A percentile compares a stretch with the other conserved stretches of the same genome.
These are phyloP conservation scores for Apis cerana DNA, from an alignment of 1,140 invertebrate genomes.

Conservation along the genomic window DNA sequence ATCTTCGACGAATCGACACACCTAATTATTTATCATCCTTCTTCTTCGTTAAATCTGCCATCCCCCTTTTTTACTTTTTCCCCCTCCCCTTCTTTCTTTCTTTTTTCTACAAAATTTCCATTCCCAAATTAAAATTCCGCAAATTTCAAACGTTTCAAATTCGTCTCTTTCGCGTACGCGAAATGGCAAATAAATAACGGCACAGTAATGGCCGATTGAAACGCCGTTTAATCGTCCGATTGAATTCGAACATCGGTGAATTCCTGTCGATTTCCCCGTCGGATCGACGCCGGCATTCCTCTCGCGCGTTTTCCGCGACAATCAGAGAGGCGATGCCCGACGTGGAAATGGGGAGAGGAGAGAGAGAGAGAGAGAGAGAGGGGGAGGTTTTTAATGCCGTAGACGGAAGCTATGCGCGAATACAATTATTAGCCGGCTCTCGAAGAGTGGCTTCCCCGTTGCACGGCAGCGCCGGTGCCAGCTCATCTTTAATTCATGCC, in stretches of 20 bases:
- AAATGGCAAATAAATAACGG: background rate
- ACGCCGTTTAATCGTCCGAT: background rate
- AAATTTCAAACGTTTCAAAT: no score
- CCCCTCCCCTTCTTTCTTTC: no score
- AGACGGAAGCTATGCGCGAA: slow-evolving; percentile 63
- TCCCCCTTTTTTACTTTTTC: no score
- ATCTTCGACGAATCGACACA: no score
- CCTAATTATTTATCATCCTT: no score
- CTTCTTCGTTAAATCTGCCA: no score
- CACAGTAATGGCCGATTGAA: background rate
- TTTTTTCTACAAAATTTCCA: no score
- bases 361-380: no score
- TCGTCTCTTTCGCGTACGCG: no score
- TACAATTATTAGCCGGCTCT: slow-evolving; percentile 67
- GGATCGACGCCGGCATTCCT: slow-evolving; percentile 36
- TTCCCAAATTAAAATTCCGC: no score
- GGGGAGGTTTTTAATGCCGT: slow-evolving; percentile 53
- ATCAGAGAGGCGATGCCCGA: slow-evolving; percentile 9
- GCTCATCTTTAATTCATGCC: slow-evolving; percentile 81
- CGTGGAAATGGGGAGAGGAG: no score
- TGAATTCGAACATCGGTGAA: slow-evolving; percentile 12
- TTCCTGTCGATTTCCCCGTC: slow-evolving; percentile 20
- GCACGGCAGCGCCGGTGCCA: slow-evolving; percentile 57
- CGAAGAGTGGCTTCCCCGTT: slow-evolving; percentile 59
- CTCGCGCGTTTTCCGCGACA: slow-evolving; percentile 35